Percentiles rank a stretch among this genome's conserved stretches.
These are phyloP conservation scores for Trachemys scripta DNA, from an alignment of 2,113 vertebrate species.

Conservation along the genomic window DNA sequence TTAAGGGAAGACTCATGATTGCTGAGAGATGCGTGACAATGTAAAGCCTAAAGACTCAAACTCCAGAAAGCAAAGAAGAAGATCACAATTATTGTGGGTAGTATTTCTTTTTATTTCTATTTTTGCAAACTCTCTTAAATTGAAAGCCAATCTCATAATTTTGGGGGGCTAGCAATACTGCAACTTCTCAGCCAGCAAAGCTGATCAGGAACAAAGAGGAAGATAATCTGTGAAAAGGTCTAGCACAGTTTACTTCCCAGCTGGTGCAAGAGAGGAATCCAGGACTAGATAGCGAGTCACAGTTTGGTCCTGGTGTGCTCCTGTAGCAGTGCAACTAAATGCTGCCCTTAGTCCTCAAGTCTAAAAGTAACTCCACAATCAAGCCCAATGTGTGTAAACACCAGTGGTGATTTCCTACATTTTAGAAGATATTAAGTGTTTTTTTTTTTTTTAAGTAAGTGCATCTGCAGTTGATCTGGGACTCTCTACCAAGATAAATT, in stretches of 20 bases:
- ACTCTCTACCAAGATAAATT: not conserved
- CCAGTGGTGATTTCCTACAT: not conserved
- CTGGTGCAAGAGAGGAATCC: not conserved
- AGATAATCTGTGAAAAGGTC: constrained; percentile 41
- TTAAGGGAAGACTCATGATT: not conserved
- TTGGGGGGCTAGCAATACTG: not conserved
- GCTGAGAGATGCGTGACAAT: not conserved
- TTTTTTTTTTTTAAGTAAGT: not conserved
- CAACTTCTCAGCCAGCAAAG: constrained; percentile 40
- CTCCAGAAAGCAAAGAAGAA: not conserved
- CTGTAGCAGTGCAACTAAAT: not conserved
- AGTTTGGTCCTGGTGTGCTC: not conserved
- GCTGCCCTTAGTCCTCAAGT: not conserved
- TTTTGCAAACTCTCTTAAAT: not conserved
- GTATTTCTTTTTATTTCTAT: not conserved
- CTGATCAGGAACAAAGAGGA: constrained; percentile 34
- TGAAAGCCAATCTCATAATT: constrained; percentile 8
- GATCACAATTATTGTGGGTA: not conserved
- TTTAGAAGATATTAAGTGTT: not conserved
- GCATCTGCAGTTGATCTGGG: not conserved
- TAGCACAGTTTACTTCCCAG: constrained; percentile 20
- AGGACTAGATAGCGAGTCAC: constrained; percentile 1
- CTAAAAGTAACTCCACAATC: not conserved
- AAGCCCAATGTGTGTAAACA: not conserved
- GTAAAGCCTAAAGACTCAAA: not conserved